Conservation (phyloP, 1,140 invertebrate genomes). For the Diprion similis region DNA sequence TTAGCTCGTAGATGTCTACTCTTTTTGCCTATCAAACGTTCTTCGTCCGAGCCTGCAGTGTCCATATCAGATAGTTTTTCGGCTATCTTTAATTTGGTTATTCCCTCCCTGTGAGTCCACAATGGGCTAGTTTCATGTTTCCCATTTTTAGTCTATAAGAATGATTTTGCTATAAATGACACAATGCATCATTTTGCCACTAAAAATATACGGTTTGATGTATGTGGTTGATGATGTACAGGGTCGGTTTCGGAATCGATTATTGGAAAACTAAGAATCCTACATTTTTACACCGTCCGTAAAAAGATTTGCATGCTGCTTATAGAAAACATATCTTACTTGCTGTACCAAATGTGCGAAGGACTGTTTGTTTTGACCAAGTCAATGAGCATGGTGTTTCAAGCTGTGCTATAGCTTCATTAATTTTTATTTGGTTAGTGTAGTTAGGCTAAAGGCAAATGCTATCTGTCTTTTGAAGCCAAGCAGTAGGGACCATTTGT, state of each 20-base stretch:
- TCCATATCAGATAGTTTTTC: constrained; percentile 16
- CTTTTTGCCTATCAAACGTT: not conserved
- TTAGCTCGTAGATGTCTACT: constrained; percentile 14
- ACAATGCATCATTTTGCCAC: constrained; percentile 4
- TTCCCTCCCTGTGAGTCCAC: constrained; percentile 9
- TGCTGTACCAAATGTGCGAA: constrained; percentile 12
- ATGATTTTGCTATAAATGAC: not conserved
- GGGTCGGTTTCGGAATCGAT: no score
- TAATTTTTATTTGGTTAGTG: constrained; percentile 15
- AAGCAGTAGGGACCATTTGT: constrained; percentile 12
- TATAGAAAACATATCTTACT: constrained; percentile 2
- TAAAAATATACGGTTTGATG: no score
- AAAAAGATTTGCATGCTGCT: no score
- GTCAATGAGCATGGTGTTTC: constrained; percentile 9
- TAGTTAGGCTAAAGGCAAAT: constrained; percentile 13
- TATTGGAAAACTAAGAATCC: no score
- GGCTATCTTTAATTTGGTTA: constrained; percentile 12
- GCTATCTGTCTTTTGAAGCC: not conserved
- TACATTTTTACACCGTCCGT: no score
- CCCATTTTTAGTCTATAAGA: not conserved
- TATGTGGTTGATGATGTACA: no score
- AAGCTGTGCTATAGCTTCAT: constrained; percentile 11
- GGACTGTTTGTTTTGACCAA: constrained; percentile 6
- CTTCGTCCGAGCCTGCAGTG: constrained; percentile 13
- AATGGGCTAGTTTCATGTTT: not conserved